phyloP scores from a whole-genome alignment of 1,140 invertebrate species.

The Daktulosphaira vitifoliae region DNA sequence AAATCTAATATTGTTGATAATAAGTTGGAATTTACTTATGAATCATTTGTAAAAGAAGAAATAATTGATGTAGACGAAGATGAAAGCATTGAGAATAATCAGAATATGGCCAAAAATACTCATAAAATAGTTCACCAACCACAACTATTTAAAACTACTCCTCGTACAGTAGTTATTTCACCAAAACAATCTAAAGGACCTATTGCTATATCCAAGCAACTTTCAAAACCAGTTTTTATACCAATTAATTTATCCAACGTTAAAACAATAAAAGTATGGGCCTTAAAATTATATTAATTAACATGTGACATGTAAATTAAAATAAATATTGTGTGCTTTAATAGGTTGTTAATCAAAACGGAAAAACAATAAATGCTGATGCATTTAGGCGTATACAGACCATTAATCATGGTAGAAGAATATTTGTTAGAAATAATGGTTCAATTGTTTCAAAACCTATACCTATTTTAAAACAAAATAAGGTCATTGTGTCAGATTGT shows the following conservation, averaged over 20 bases:
- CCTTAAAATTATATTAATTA: no score
- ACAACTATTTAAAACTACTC: slow-evolving; percentile 23
- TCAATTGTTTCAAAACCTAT: slow-evolving; percentile 9
- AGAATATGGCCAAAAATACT: background rate
- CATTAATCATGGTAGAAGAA: slow-evolving; percentile 24
- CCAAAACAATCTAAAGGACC: slow-evolving; percentile 15
- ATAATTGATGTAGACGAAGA: slow-evolving; percentile 1
- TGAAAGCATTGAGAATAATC: background rate
- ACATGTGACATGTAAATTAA: background rate
- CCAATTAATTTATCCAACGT: slow-evolving; percentile 26
- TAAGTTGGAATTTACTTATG: background rate
- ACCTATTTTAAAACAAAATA: slow-evolving; percentile 6
- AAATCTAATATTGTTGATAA: background rate
- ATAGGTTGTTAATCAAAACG: slow-evolving; percentile 20
- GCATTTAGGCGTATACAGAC: slow-evolving; percentile 9
- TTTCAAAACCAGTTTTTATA: slow-evolving; percentile 32
- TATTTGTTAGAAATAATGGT: slow-evolving; percentile 28
- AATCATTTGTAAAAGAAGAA: slow-evolving; percentile 10
- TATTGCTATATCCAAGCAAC: slow-evolving; percentile 12
- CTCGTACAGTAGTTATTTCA: slow-evolving; percentile 12
- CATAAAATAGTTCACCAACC: slow-evolving; percentile 21
- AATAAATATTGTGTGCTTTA: background rate
- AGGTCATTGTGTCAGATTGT: slow-evolving; percentile 27
- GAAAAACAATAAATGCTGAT: slow-evolving; percentile 13
- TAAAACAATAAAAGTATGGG: slow-evolving; percentile 18